Percentiles rank a stretch among this genome's conserved stretches.
These are phyloP conservation scores for Teinopalpus imperialis DNA, from an alignment of 2,888 invertebrate genomes.

Conservation along the genomic window DNA sequence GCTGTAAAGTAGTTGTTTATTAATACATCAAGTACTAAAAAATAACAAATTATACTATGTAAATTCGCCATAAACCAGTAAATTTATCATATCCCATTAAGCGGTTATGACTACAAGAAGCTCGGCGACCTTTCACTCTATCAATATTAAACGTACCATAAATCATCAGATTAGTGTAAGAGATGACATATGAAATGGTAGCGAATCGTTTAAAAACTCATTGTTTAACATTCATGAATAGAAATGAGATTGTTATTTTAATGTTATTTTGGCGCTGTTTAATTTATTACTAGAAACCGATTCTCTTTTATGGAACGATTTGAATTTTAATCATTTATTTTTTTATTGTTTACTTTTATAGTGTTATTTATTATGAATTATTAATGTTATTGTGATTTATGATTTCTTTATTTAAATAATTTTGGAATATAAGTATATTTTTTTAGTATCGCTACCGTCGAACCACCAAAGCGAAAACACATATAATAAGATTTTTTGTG, in stretches of 20 bases:
- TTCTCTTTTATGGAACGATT: constrained; percentile 3
- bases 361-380: constrained; percentile 11
- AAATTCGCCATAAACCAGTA: constrained; percentile 27
- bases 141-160: constrained; percentile 32
- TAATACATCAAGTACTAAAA: too few relatives aligned
- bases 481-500: too few relatives aligned
- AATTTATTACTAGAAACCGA: constrained; percentile 22
- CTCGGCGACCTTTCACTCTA: constrained; percentile 32
- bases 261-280: constrained; percentile 10
- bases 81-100: constrained; percentile 19
- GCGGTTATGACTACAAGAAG: constrained; percentile 3
- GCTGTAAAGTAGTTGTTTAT: too few relatives aligned
- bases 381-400: neutral
- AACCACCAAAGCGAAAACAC: too few relatives aligned
- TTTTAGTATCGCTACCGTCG: too few relatives aligned
- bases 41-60: neutral
- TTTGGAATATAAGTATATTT: too few relatives aligned
- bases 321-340: constrained; percentile 15
- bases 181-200: constrained; percentile 26
- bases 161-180: constrained; percentile 29
- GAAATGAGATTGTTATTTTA: constrained; percentile 23
- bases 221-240: constrained; percentile 23
- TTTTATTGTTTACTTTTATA: constrained; percentile 5
- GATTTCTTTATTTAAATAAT: too few relatives aligned
- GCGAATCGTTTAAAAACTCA: constrained; percentile 24